Percentiles rank a stretch among this genome's conserved stretches.
Conservation (phyloP, 2,888 invertebrate genomes). For the Lumbricus terrestris region DNA sequence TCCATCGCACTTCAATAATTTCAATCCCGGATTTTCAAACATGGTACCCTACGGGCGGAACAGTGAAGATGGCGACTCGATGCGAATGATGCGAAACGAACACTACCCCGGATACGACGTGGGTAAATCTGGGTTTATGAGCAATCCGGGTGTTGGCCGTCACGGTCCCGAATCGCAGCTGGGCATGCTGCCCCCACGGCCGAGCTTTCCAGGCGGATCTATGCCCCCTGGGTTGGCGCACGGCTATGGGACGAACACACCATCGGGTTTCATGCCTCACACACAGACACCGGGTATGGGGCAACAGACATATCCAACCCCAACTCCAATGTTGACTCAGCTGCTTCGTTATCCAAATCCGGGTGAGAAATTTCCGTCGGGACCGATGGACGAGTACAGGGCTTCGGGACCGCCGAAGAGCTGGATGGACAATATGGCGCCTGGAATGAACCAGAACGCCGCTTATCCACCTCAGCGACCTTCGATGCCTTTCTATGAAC, state of each 20-base stretch:
- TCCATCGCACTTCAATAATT: slow-evolving; percentile 11
- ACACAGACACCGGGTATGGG: neutral
- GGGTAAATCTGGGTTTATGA: slow-evolving; percentile 1
- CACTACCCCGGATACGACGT: neutral
- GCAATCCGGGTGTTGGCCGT: slow-evolving; percentile 4
- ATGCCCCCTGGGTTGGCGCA: slow-evolving; percentile 16
- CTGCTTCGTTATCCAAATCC: slow-evolving; percentile 14
- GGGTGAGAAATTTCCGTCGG: neutral
- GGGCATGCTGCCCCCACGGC: slow-evolving; percentile 10
- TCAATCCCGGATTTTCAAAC: slow-evolving; percentile 4
- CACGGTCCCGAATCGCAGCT: slow-evolving; percentile 21
- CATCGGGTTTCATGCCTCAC: slow-evolving; percentile 8
- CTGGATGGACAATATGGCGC: slow-evolving; percentile 12
- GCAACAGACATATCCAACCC: slow-evolving; percentile 4
- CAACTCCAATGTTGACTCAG: slow-evolving; percentile 17
- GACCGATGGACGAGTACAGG: slow-evolving; percentile 8
- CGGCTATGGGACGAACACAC: neutral
- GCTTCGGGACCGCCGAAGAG: slow-evolving; percentile 11
- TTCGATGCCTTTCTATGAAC: slow-evolving; percentile 13
- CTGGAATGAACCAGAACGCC: slow-evolving; percentile 5
- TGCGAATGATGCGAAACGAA: slow-evolving; percentile 11
- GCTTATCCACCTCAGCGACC: slow-evolving; percentile 11
- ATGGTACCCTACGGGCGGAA: slow-evolving; percentile 7
- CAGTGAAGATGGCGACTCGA: neutral
- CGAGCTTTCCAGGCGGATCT: slow-evolving; percentile 19